A percentile compares a stretch with the other conserved stretches of the same genome.
Evolutionary conservation across 1,140 invertebrate species (phyloP).

Genomic region (silkworm (Bombyx mori)): ASM3026992v2 NC_085116.1:8032501-8033000

Average conservation of each 20-base stretch:
- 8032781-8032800: too few relatives aligned
- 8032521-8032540: slow-evolving; percentile 10
- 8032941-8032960: background rate
- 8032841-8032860: too few relatives aligned
- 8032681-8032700: slow-evolving; percentile 22
- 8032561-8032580: slow-evolving; percentile 13
- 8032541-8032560: slow-evolving; percentile 9
- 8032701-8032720: slow-evolving; percentile 27
- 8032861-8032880: too few relatives aligned
- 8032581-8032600: slow-evolving; percentile 14
- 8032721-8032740: too few relatives aligned
- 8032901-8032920: too few relatives aligned
- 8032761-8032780: too few relatives aligned
- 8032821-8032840: too few relatives aligned
- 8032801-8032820: too few relatives aligned
- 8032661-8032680: slow-evolving; percentile 6
- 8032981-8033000: background rate
- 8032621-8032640: slow-evolving; percentile 12
- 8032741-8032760: too few relatives aligned
- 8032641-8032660: slow-evolving; percentile 10
- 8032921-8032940: too few relatives aligned
- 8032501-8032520: slow-evolving; percentile 9
- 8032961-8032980: background rate
- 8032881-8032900: too few relatives aligned
- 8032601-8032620: slow-evolving; percentile 14